Evolutionary conservation across 30 jellyfish, hydroid and myxozoan genomes (phyloP).

Genomic region (Aurelia sp.): DNA sequence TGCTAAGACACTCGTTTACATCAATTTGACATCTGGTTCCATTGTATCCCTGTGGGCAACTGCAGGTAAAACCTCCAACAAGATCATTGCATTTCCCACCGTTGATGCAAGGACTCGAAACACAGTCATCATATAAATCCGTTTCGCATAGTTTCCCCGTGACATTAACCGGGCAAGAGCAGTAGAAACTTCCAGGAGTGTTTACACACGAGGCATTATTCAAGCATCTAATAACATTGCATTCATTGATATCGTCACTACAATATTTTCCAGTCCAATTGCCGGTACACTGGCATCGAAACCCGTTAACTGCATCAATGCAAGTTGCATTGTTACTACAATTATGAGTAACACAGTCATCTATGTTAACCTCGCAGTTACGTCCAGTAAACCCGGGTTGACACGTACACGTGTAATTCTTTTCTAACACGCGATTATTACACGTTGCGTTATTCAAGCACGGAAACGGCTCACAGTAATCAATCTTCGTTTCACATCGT

Average conservation of each 20-base stretch:
- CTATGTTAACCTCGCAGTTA: slow-evolving; percentile 62
- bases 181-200: slow-evolving; percentile 69
- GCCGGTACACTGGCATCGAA: slow-evolving; percentile 49
- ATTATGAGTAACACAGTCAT: slow-evolving; percentile 65
- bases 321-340: slow-evolving; percentile 58
- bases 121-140: slow-evolving; percentile 73
- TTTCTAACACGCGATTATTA: slow-evolving; percentile 15
- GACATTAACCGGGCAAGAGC: slow-evolving; percentile 74
- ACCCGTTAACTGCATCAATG: slow-evolving; percentile 37
- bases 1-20: slow-evolving; percentile 66
- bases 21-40: slow-evolving; percentile 69
- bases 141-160: slow-evolving; percentile 84
- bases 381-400: slow-evolving; percentile 75
- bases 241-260: slow-evolving; percentile 76
- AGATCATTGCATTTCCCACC: slow-evolving; percentile 62
- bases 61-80: slow-evolving; percentile 56
- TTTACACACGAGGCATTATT: slow-evolving; percentile 67
- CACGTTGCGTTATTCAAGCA: slow-evolving; percentile 69
- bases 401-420: slow-evolving; percentile 64
- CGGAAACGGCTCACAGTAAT: slow-evolving; percentile 69
- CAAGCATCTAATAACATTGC: slow-evolving; percentile 21
- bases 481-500: slow-evolving; percentile 67
- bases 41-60: slow-evolving; percentile 57
- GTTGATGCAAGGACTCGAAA: slow-evolving; percentile 63
- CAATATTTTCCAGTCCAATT: slow-evolving; percentile 82